Evolutionary conservation across 2,113 vertebrate genomes (phyloP).

Genomic region (Gadus chalcogrammus): DNA sequence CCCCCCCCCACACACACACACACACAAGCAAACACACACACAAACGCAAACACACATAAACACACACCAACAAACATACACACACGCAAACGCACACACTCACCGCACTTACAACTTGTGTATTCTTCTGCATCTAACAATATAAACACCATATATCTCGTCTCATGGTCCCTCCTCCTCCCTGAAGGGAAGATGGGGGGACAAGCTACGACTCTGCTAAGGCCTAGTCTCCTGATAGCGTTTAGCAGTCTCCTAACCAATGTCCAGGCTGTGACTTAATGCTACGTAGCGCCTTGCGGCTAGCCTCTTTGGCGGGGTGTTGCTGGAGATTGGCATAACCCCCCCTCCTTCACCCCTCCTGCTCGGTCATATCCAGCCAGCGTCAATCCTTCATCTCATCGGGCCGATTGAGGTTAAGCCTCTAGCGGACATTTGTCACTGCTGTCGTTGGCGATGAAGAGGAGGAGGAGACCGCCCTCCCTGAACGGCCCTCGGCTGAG

Average conservation of each 20-base stretch:
- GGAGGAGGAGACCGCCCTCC: slow-evolving; percentile 15
- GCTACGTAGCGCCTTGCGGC: too few species aligned
- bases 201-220: too few species aligned
- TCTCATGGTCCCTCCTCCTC: too few species aligned
- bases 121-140: too few species aligned
- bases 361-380: slow-evolving; percentile 3
- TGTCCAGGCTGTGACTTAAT: too few species aligned
- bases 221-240: too few species aligned
- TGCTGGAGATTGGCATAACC: slow-evolving; percentile 54
- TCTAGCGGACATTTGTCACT: slow-evolving; percentile 47
- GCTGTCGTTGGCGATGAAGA: slow-evolving; percentile 32
- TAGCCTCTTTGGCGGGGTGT: not conserved
- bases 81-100: too few species aligned
- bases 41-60: not conserved
- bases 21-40: not conserved
- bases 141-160: too few species aligned
- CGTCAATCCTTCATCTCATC: slow-evolving; percentile 36
- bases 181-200: too few species aligned
- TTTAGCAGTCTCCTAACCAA: too few species aligned
- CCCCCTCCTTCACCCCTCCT: not conserved
- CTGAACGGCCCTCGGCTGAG: slow-evolving; percentile 36
- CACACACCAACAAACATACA: too few species aligned
- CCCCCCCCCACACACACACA: not conserved
- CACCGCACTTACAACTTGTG: too few species aligned
- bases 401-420: slow-evolving; percentile 46